phyloP scores from a whole-genome alignment of 2,888 invertebrate species.

The Trichopoda pennipes region DNA sequence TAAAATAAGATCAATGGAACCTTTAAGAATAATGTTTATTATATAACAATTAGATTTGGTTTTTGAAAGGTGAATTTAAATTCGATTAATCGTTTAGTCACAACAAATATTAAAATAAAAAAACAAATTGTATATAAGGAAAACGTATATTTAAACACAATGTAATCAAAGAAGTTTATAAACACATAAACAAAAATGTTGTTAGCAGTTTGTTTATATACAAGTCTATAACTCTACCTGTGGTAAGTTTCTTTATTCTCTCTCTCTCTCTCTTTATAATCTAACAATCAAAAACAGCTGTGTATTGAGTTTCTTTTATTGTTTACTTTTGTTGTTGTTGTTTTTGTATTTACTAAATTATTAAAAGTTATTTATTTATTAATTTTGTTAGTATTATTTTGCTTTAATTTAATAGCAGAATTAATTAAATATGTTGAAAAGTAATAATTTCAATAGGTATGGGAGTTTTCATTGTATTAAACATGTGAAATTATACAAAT shows the following conservation, averaged over 20 bases:
- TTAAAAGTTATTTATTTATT: conserved; percentile 26
- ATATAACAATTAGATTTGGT: no score
- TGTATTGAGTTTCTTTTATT: conserved; percentile 2
- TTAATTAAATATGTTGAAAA: conserved; percentile 73
- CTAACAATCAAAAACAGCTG: conserved; percentile 63
- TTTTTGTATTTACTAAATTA: conserved; percentile 34
- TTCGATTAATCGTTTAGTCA: no score
- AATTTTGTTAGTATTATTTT: conserved; percentile 34
- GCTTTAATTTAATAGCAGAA: conserved; percentile 16
- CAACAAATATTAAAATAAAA: no score
- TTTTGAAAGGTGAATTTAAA: no score
- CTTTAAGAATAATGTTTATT: no score
- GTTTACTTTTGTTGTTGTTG: conserved; percentile 28
- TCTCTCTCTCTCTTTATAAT: not conserved
- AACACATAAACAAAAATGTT: not conserved
- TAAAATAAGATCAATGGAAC: no score
- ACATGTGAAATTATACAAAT: not conserved
- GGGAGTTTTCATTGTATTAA: not conserved
- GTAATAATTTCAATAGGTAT: conserved; percentile 76
- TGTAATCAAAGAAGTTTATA: not conserved
- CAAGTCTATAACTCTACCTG: not conserved
- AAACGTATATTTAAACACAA: no score
- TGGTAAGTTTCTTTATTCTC: conserved; percentile 17
- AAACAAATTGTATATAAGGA: no score
- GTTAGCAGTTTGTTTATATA: not conserved